Evolutionary conservation across 2,113 vertebrate species (phyloP).

Genomic region (Oriolus oriolus): DNA sequence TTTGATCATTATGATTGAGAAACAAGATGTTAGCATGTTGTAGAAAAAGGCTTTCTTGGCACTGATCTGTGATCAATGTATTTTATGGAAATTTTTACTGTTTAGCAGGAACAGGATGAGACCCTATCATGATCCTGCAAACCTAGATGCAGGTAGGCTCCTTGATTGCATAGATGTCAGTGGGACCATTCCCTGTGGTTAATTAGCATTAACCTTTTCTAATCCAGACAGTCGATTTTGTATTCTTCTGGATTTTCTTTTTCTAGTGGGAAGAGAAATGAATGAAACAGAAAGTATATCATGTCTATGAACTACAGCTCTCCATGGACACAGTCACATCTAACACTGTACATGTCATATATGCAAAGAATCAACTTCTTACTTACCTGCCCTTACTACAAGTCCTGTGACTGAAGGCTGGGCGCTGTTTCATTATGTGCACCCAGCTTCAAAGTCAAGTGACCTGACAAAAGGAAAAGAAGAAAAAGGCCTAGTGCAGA

Average conservation of each 20-base stretch:
- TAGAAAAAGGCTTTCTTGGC: neutral
- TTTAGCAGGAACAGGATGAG: neutral
- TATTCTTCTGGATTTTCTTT: neutral
- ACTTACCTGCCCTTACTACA: neutral
- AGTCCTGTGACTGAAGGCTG: neutral
- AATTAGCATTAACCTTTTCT: neutral
- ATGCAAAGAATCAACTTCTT: neutral
- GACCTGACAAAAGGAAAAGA: neutral
- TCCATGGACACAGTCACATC: neutral
- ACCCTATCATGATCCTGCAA: neutral
- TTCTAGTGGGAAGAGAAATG: neutral
- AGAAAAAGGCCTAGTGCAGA: neutral
- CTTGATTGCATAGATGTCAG: neutral
- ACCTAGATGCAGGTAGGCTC: neutral
- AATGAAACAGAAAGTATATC: neutral
- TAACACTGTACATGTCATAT: neutral
- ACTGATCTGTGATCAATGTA: neutral
- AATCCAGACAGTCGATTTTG: neutral
- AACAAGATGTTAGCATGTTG: neutral
- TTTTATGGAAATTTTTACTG: neutral
- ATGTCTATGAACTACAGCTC: neutral
- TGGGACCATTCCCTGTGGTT: neutral
- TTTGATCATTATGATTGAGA: neutral
- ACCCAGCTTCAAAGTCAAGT: neutral
- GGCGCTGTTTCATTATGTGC: fast-evolving